A percentile compares a stretch with the other conserved stretches of the same genome.
Evolutionary conservation across 2,113 vertebrate genomes (phyloP).

Genomic region (Callopanchax toddi): DNA sequence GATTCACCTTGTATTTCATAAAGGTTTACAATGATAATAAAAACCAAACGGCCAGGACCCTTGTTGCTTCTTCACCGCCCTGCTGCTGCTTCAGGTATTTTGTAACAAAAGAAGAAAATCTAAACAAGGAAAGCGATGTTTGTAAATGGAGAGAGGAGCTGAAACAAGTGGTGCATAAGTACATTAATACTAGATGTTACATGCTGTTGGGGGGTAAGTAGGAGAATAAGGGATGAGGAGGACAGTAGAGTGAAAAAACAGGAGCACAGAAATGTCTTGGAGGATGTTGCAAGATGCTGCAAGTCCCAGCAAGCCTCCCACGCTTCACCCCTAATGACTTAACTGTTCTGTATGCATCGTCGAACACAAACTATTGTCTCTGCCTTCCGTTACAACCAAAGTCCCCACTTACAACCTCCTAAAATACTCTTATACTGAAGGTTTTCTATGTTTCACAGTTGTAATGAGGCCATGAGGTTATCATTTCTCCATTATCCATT

Average conservation of each 20-base stretch:
- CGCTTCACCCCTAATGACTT: slow-evolving; percentile 24
- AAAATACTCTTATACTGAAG: not conserved
- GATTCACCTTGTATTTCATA: too few relatives aligned
- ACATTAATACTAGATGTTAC: slow-evolving; percentile 33
- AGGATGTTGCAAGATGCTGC: slow-evolving; percentile 54
- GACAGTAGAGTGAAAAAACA: slow-evolving; percentile 17
- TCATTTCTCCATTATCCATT: not conserved
- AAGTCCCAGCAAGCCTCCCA: slow-evolving; percentile 36
- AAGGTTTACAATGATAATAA: not conserved
- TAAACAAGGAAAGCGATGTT: slow-evolving; percentile 6
- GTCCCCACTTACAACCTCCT: not conserved
- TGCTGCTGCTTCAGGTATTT: slow-evolving; percentile 24
- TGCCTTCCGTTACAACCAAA: slow-evolving; percentile 16
- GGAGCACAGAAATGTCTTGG: not conserved
- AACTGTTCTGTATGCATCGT: slow-evolving; percentile 21
- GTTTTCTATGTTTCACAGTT: slow-evolving; percentile 4
- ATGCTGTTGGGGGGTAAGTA: slow-evolving; percentile 20
- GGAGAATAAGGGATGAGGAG: slow-evolving; percentile 16
- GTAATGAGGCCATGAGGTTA: not conserved
- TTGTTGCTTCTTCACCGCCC: not conserved
- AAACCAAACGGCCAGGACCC: not conserved
- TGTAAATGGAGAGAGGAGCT: not conserved
- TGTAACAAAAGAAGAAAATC: not conserved
- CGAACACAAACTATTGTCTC: not conserved
- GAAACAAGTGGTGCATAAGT: slow-evolving; percentile 28